Evolutionary conservation across 1,140 invertebrate species (phyloP).

Genomic region (Batillaria attramentaria): DNA sequence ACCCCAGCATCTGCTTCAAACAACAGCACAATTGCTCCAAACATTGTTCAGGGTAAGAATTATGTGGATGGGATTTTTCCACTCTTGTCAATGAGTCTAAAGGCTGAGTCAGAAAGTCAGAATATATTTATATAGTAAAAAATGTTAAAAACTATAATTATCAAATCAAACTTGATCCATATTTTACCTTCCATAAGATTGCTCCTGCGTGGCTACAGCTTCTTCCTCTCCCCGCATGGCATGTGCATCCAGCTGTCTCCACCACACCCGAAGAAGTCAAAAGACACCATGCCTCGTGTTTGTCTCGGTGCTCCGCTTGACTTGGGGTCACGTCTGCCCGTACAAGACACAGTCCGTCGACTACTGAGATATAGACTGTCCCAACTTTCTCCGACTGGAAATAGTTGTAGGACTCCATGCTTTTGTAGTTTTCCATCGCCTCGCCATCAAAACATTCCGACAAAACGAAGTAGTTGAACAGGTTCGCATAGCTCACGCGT

Average conservation of each 20-base stretch:
- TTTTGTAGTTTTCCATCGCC: slow-evolving; percentile 14
- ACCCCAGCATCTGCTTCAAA: too few relatives aligned
- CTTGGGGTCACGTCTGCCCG: background rate
- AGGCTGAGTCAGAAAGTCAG: too few relatives aligned
- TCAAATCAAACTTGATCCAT: too few relatives aligned
- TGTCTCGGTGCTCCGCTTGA: background rate
- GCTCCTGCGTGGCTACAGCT: background rate
- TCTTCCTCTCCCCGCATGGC: background rate
- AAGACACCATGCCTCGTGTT: background rate
- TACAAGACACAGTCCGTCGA: background rate
- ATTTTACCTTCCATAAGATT: slow-evolving; percentile 16
- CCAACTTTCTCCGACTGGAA: slow-evolving; percentile 9
- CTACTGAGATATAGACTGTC: background rate
- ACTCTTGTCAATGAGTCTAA: too few relatives aligned
- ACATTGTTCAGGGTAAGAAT: too few relatives aligned
- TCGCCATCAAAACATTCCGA: background rate
- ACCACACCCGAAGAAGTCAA: background rate
- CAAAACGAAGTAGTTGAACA: background rate
- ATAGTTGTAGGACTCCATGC: background rate
- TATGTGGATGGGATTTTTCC: too few relatives aligned
- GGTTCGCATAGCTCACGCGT: background rate
- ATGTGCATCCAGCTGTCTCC: background rate
- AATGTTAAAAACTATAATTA: too few relatives aligned
- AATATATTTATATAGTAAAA: too few relatives aligned
- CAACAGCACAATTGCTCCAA: too few relatives aligned